These are phyloP conservation scores for Leucopsar rothschildi DNA, from an alignment of 2,113 vertebrate genomes.

Conservation along the genomic window DNA sequence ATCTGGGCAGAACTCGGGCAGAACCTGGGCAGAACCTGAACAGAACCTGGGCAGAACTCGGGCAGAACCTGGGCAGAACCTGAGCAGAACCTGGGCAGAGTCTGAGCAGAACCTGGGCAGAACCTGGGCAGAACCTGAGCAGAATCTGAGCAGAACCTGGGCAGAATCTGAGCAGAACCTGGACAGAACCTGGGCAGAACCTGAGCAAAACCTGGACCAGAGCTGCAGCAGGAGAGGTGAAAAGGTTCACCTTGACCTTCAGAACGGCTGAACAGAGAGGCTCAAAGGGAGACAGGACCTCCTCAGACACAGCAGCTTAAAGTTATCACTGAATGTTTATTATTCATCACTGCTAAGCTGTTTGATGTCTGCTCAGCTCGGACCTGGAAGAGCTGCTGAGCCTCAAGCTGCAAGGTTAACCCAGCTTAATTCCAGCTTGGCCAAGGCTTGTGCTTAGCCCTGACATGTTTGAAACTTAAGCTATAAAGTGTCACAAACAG, in stretches of 20 bases:
- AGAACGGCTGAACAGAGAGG: neutral
- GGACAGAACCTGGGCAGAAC: too few species aligned
- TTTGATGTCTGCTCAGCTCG: neutral
- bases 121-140: too few species aligned
- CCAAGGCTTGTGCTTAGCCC: neutral
- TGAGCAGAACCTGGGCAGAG: too few species aligned
- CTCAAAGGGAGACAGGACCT: neutral
- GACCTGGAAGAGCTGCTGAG: neutral
- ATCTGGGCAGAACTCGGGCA: too few species aligned
- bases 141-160: neutral
- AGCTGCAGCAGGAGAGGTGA: neutral
- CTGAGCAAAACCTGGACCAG: too few species aligned
- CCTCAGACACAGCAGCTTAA: neutral
- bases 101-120: too few species aligned
- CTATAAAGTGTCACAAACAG: neutral
- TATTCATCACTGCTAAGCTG: neutral
- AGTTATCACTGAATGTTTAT: neutral
- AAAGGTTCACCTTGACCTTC: neutral
- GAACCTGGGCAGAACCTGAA: too few species aligned
- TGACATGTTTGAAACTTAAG: neutral
- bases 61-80: too few species aligned
- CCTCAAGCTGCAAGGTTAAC: neutral
- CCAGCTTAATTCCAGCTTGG: neutral
- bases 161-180: too few species aligned
- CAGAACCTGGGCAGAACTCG: neutral